A percentile compares a stretch with the other conserved stretches of the same genome.
Conservation (phyloP, 1,140 invertebrate genomes). For the Zaprionus ornatus region DNA sequence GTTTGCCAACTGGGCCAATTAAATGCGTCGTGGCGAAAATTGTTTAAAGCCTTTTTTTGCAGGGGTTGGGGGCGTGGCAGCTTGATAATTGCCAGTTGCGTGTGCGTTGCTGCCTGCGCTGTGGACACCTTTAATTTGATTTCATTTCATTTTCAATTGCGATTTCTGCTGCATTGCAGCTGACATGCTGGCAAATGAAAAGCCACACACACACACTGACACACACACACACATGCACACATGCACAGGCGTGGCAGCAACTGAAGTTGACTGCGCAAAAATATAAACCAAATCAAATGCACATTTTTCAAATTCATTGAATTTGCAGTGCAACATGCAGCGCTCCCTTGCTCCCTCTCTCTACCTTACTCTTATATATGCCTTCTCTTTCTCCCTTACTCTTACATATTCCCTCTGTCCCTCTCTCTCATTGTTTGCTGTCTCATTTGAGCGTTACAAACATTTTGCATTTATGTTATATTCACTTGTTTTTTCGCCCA, state of each 20-base stretch:
- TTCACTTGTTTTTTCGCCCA: constrained; percentile 30
- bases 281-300: constrained; percentile 79
- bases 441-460: constrained; percentile 43
- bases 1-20: constrained; percentile 33
- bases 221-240: constrained; percentile 3
- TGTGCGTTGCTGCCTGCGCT: constrained; percentile 46
- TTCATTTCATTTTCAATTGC: constrained; percentile 79
- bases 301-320: constrained; percentile 81
- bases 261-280: constrained; percentile 36
- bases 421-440: not conserved
- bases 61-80: not conserved
- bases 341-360: too few relatives aligned
- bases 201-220: constrained; percentile 33
- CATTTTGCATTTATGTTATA: constrained; percentile 45
- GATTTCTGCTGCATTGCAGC: constrained; percentile 73
- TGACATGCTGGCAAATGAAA: constrained; percentile 71
- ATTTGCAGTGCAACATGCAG: constrained; percentile 54
- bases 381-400: not conserved
- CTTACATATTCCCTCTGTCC: not conserved
- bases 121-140: constrained; percentile 68
- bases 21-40: constrained; percentile 49
- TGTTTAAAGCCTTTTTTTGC: constrained; percentile 31
- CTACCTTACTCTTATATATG: too few relatives aligned
- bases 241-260: constrained; percentile 4
- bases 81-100: constrained; percentile 43